A percentile compares a stretch with the other conserved stretches of the same genome.
These are phyloP conservation scores for Polyommatus iphigenia DNA, from an alignment of 2,888 invertebrate species.

Conservation along the genomic window DNA sequence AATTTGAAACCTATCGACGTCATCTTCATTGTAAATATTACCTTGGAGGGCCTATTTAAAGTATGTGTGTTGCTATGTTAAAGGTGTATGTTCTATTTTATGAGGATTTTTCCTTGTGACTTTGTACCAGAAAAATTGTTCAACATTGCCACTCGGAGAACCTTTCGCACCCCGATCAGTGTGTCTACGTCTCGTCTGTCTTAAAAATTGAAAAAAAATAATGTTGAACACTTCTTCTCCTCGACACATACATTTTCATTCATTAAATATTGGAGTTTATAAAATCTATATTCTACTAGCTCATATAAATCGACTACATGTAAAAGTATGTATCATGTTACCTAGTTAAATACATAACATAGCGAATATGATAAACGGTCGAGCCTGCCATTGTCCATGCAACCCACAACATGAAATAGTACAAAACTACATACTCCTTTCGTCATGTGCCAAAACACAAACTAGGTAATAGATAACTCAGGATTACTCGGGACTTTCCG, in stretches of 20 bases:
- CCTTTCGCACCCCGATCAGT: background rate
- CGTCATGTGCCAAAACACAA: constrained; percentile 71
- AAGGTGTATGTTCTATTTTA: constrained; percentile 32
- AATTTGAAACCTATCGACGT: constrained; percentile 69
- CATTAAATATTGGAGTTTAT: constrained; percentile 38
- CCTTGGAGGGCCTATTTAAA: constrained; percentile 73
- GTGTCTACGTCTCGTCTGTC: background rate
- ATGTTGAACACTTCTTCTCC: constrained; percentile 26
- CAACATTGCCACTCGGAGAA: constrained; percentile 22
- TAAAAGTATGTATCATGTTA: constrained; percentile 54
- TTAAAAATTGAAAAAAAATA: constrained; percentile 7
- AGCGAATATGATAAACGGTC: constrained; percentile 33
- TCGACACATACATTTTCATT: constrained; percentile 33
- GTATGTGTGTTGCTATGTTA: constrained; percentile 66
- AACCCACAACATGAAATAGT: constrained; percentile 53
- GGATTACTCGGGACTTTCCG: constrained; percentile 38
- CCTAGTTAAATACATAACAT: constrained; percentile 46
- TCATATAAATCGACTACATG: constrained; percentile 29
- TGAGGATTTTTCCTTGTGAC: constrained; percentile 20
- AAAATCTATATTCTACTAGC: constrained; percentile 37
- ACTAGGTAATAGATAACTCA: constrained; percentile 42
- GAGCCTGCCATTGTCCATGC: constrained; percentile 65
- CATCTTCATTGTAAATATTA: constrained; percentile 77
- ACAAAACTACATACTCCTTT: constrained; percentile 55
- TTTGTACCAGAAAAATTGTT: constrained; percentile 24